Evolutionary conservation across 2,113 vertebrate species (phyloP).

Genomic region (Hirundichthys speculiger): DNA sequence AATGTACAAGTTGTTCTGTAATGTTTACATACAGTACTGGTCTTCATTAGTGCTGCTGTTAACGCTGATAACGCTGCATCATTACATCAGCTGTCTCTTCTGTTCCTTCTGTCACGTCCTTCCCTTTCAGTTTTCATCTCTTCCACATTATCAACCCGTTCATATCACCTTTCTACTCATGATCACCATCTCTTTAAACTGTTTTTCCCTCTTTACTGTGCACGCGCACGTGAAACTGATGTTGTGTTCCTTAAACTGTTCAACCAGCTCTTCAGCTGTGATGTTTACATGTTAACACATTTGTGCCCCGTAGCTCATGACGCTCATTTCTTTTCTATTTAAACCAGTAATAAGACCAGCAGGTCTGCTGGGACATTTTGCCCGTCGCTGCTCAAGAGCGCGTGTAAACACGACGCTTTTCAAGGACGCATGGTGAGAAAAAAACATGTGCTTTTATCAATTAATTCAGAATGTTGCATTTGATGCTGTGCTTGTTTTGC

Average conservation of each 20-base stretch:
- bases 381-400: no score
- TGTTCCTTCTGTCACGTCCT: conserved; percentile 12
- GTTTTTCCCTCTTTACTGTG: neutral
- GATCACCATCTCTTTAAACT: conserved; percentile 4
- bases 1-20: no score
- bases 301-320: neutral
- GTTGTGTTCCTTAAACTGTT: conserved; percentile 1
- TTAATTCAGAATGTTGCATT: no score
- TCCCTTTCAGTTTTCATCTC: conserved; percentile 19
- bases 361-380: neutral
- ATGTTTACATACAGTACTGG: no score
- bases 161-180: conserved; percentile 21
- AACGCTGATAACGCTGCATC: conserved; percentile 1
- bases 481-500: no score
- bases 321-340: neutral
- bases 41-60: conserved; percentile 27
- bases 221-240: neutral
- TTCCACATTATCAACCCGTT: conserved; percentile 16
- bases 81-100: conserved; percentile 15
- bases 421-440: no score
- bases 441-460: no score
- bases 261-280: neutral
- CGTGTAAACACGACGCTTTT: no score
- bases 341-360: conserved; percentile 4
- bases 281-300: conserved; percentile 8